Percentiles rank a stretch among this genome's conserved stretches.
These are phyloP conservation scores for Tetranychus piercei DNA, from an alignment of 2,888 invertebrate species.

Conservation along the genomic window DNA sequence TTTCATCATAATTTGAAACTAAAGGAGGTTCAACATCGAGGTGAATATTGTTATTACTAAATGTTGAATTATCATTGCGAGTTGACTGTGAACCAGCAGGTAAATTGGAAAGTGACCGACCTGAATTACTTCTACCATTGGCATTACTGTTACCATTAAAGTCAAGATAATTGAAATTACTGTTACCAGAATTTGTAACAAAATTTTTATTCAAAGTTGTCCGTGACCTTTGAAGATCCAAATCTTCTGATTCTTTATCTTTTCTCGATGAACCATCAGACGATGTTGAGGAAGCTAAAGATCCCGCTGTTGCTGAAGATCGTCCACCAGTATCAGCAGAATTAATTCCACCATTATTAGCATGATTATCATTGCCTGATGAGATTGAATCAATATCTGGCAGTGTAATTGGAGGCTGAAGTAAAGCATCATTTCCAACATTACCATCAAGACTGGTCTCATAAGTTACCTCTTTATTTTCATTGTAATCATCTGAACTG, in stretches of 20 bases:
- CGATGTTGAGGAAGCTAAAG: neutral
- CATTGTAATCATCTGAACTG: neutral
- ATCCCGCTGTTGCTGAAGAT: neutral
- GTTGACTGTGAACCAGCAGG: neutral
- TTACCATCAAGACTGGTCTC: neutral
- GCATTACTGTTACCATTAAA: neutral
- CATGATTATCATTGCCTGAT: neutral
- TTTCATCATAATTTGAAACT: constrained; percentile 26
- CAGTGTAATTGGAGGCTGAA: neutral
- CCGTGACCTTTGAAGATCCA: constrained; percentile 2
- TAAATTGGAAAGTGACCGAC: neutral
- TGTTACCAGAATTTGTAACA: neutral
- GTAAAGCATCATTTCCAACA: neutral
- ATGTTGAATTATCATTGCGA: neutral
- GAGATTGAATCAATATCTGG: neutral
- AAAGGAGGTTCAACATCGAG: constrained; percentile 24
- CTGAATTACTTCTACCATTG: neutral
- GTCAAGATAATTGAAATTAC: neutral
- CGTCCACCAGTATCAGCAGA: no score
- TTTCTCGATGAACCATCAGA: neutral
- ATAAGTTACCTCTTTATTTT: neutral
- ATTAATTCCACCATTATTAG: neutral
- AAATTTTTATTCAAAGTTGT: constrained; percentile 9
- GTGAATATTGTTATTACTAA: constrained; percentile 15
- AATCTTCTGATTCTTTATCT: neutral